Percentiles rank a stretch among this genome's conserved stretches.
phyloP scores from a whole-genome alignment of 2,797 vertebrate species.

The Zonotrichia albicollis region DNA sequence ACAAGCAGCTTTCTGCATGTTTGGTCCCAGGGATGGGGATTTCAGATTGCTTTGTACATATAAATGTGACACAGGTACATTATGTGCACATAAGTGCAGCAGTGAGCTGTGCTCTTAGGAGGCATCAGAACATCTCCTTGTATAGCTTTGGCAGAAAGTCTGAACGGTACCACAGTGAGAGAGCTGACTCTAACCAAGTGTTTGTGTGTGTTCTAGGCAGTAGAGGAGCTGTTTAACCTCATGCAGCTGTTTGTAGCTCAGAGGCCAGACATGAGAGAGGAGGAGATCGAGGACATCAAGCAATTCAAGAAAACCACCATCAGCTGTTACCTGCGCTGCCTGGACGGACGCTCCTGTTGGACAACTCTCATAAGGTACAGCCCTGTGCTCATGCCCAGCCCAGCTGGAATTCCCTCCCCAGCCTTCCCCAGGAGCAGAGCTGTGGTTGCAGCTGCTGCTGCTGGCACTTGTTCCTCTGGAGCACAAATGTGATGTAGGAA shows the following conservation, averaged over 20 bases:
- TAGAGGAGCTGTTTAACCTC: conserved; percentile 97
- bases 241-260: conserved; percentile 98
- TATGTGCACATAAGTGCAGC: no score
- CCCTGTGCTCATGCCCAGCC: neutral
- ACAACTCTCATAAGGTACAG: conserved; percentile 97
- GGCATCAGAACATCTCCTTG: neutral
- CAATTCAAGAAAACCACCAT: conserved; percentile 99
- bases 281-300: conserved; percentile 94
- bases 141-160: neutral
- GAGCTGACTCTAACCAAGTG: neutral
- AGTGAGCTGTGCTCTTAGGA: neutral
- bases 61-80: neutral
- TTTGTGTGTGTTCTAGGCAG: conserved; percentile 81
- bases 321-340: conserved; percentile 96
- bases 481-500: neutral
- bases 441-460: neutral
- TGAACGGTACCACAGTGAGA: neutral
- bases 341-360: conserved; percentile 98
- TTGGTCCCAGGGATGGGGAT: neutral
- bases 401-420: neutral
- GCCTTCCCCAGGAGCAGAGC: neutral
- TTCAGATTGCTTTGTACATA: neutral
- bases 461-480: neutral
- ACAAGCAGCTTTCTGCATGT: neutral
- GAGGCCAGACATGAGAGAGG: conserved; percentile 94